phyloP scores from a whole-genome alignment of 2,113 vertebrate species.

The Semnornis frantzii region DNA sequence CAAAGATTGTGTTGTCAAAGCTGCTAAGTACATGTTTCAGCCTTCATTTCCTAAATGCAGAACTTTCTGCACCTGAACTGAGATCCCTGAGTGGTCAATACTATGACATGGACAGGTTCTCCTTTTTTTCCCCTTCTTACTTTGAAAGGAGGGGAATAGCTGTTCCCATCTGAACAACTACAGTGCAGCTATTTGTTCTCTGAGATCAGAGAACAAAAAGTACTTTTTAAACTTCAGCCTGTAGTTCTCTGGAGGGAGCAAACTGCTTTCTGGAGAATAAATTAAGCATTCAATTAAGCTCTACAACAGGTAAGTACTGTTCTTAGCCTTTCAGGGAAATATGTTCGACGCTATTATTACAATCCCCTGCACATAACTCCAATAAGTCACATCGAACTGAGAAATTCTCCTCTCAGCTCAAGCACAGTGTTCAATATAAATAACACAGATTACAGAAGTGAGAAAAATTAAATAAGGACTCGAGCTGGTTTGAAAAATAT shows the following conservation, averaged over 20 bases:
- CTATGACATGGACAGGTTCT: fast-evolving
- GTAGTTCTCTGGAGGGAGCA: slow-evolving; percentile 3
- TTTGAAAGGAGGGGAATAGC: slow-evolving; percentile 8
- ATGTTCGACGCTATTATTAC: not conserved
- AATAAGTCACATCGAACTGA: not conserved
- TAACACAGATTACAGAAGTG: not conserved
- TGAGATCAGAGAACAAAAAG: not conserved
- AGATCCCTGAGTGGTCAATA: not conserved
- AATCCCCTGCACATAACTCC: not conserved
- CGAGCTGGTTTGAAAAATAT: not conserved
- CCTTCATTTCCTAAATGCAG: not conserved
- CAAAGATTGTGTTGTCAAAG: not conserved
- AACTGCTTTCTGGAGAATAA: slow-evolving; percentile 39
- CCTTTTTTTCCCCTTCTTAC: not conserved
- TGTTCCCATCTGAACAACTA: not conserved
- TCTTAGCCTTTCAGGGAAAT: not conserved
- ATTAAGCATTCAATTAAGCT: slow-evolving; percentile 55
- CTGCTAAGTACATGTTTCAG: not conserved
- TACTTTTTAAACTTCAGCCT: slow-evolving; percentile 7
- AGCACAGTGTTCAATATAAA: not conserved
- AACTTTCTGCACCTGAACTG: not conserved
- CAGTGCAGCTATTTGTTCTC: not conserved
- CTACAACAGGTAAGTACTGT: slow-evolving; percentile 8
- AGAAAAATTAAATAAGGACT: not conserved
- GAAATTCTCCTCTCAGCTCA: not conserved